phyloP scores from a whole-genome alignment of 2,113 vertebrate genomes.

The Nematolebias whitei region DNA sequence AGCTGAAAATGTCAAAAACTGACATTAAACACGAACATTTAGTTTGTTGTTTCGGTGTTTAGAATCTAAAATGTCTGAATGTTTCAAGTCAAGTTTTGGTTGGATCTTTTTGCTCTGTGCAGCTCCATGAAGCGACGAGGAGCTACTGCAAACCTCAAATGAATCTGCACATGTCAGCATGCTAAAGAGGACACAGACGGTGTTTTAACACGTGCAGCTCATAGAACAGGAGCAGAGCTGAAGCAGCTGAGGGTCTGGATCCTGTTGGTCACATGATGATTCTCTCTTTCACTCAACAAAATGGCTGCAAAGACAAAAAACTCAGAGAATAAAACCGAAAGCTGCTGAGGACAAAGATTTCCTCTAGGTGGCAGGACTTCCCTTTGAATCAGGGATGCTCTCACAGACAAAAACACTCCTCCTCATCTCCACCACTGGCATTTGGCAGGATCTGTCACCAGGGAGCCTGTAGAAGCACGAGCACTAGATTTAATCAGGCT shows the following conservation, averaged over 20 bases:
- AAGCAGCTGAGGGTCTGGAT: background rate
- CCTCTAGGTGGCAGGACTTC: constrained; percentile 69
- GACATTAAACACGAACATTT: no score
- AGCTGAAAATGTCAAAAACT: no score
- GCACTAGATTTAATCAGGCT: no score
- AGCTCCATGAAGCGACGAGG: no score
- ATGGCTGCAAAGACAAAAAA: constrained; percentile 53
- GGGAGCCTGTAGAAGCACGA: constrained; percentile 22
- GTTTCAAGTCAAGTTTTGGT: no score
- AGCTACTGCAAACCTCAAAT: no score
- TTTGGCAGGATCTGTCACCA: constrained; percentile 14
- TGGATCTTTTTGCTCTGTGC: no score
- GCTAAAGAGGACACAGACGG: no score
- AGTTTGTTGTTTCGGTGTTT: no score
- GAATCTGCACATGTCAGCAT: no score
- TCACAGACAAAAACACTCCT: background rate
- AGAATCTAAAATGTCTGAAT: no score
- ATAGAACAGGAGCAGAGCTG: background rate
- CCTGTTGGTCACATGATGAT: constrained; percentile 17
- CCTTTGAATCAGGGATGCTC: constrained; percentile 12
- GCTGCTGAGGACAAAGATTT: background rate
- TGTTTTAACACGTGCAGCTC: background rate
- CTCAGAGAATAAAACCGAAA: background rate
- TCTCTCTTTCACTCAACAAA: constrained; percentile 52
- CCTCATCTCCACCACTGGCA: constrained; percentile 10